Conservation (phyloP, 1,140 invertebrate genomes). For the Chymomyza costata region DNA sequence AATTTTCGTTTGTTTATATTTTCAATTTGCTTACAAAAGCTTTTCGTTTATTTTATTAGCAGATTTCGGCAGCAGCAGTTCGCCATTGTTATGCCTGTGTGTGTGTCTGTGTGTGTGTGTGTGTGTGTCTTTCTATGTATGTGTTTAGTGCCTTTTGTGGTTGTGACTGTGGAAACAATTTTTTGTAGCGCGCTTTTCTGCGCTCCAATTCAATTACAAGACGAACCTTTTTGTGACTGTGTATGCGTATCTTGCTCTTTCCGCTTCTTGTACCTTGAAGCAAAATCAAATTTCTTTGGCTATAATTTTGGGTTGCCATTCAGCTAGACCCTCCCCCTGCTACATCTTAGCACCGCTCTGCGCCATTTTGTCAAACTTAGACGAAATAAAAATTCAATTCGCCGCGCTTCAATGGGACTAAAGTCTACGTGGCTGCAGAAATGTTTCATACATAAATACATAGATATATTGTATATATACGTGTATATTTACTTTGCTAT, state of each 20-base stretch:
- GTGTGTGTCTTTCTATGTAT: neutral
- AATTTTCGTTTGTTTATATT: conserved; percentile 73
- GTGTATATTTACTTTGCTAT: too few relatives aligned
- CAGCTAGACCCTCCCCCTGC: conserved; percentile 3
- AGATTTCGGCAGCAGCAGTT: conserved; percentile 24
- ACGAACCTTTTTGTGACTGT: conserved; percentile 19
- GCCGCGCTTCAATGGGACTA: conserved; percentile 58
- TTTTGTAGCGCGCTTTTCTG: conserved; percentile 54
- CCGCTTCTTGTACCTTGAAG: conserved; percentile 20
- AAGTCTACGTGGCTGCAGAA: conserved; percentile 33
- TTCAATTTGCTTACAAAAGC: conserved; percentile 73
- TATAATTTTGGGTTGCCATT: conserved; percentile 44
- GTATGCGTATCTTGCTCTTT: conserved; percentile 24
- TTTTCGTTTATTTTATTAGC: conserved; percentile 73
- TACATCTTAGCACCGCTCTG: conserved; percentile 26
- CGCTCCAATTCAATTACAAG: conserved; percentile 65
- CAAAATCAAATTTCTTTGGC: conserved; percentile 68
- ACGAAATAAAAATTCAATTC: conserved; percentile 59
- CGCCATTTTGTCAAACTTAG: conserved; percentile 46
- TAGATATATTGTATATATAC: too few relatives aligned
- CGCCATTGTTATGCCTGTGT: conserved; percentile 41
- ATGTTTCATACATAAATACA: too few relatives aligned
- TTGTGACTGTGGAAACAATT: conserved; percentile 31
- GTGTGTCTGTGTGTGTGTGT: neutral
- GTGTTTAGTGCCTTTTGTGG: conserved; percentile 44